Evolutionary conservation across 2,888 invertebrate species (phyloP), one percentile per base, ranked within the genome.

Genomic region (Eupeodes latifasciatus): DNA sequence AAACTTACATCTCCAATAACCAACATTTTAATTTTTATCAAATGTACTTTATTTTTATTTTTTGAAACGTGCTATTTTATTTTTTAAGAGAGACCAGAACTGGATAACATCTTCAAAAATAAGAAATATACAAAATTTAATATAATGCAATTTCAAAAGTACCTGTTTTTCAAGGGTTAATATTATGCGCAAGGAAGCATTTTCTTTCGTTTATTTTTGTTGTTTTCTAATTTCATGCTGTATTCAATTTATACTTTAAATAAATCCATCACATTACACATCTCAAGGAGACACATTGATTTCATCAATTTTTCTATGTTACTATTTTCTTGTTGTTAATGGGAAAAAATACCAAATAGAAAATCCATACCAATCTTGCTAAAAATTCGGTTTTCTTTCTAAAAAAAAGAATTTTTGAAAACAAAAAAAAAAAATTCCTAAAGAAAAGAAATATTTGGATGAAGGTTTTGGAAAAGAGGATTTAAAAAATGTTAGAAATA

Each of bases 101-200:
- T 80, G 72, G 59, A 9, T 19, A 79, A 84, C 67, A 69, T 75
- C 47, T 47, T 76, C 51, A 76, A 40, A 76, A 80, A 76, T 12
- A 61, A 79, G 49, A 74, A 62, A 27, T 55, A 62, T 49, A 55
- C 61, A 55, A 81, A 74, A 69, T 27, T 34, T 12, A 78, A 78
- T 27, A 36, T 51, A 57, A 79, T 69, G 67, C 59, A 74, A 67
- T 72, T 71, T 55, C 16, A 36, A 72, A 77, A 85, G 66, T 77
- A 86, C 85, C 85, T 78, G 82, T 47, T 74, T 67, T 69, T 82
- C 78, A 71, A 82, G 82, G 61, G 74, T 72, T 69, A 74, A 67
- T 14, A 12, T 4, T 5, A 55, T 16, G 9, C 57, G 74, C 62
- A 78, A 53, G 57, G 67, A 78, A 74, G 85, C 85, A 59, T 78